These are phyloP conservation scores for Drosophila pachea DNA, from an alignment of 1,140 invertebrate genomes.

Conservation along the genomic window DNA sequence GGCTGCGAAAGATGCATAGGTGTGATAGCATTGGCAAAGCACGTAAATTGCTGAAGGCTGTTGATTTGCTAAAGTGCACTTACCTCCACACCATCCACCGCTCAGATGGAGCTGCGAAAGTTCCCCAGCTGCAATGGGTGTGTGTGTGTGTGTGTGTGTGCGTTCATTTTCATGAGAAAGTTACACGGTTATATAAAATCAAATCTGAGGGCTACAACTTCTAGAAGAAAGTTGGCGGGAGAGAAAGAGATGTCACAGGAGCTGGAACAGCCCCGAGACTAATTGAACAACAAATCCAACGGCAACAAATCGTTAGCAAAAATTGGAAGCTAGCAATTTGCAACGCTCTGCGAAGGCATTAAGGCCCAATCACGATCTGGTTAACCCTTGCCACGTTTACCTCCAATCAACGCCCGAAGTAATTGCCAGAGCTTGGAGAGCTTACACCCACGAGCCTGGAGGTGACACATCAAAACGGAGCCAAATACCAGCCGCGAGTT, in stretches of 20 bases:
- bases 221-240: background rate
- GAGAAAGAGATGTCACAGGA: background rate
- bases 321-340: background rate
- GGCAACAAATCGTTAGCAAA: conserved; percentile 9
- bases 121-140: conserved; percentile 1
- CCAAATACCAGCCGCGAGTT: conserved; percentile 10
- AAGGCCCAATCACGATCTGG: conserved; percentile 20
- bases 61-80: conserved; percentile 47
- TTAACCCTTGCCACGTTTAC: conserved; percentile 24
- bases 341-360: background rate
- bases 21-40: conserved; percentile 50
- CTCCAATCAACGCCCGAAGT: conserved; percentile 29
- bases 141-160: conserved; percentile 1
- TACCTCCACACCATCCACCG: conserved; percentile 26
- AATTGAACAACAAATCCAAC: conserved; percentile 1
- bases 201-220: background rate
- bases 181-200: background rate
- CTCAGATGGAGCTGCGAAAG: conserved; percentile 10
- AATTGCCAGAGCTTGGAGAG: conserved; percentile 28
- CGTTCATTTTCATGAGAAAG: conserved; percentile 8
- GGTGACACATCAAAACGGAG: conserved; percentile 55
- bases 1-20: conserved; percentile 59
- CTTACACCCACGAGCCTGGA: conserved; percentile 35
- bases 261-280: too few relatives aligned
- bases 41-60: conserved; percentile 40